A percentile compares a stretch with the other conserved stretches of the same genome.
Evolutionary conservation across 1,140 invertebrate species (phyloP).

Genomic region (Lordiphosa collinella): DNA sequence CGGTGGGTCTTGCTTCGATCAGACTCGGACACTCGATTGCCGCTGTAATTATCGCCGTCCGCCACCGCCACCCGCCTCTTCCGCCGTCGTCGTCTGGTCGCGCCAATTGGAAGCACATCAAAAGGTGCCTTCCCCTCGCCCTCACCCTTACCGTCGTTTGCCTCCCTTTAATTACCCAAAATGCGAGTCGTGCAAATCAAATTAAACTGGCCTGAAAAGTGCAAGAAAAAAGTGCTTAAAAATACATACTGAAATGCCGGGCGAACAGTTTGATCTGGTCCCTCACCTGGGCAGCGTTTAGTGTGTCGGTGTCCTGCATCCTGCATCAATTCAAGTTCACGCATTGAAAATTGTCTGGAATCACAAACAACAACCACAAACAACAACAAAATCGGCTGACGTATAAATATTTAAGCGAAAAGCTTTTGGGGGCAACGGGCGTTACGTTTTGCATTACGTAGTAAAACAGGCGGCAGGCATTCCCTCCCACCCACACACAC

Average conservation of each 20-base stretch:
- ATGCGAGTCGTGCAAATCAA: conserved; percentile 22
- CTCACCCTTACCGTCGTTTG: neutral
- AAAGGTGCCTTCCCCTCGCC: conserved; percentile 2
- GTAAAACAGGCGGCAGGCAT: conserved; percentile 48
- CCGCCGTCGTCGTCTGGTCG: neutral
- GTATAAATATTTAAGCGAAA: conserved; percentile 47
- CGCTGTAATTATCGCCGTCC: conserved; percentile 44
- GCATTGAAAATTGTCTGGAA: conserved; percentile 24
- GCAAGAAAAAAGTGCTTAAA: conserved; percentile 39
- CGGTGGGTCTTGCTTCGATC: conserved; percentile 75
- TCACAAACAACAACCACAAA: conserved; percentile 13
- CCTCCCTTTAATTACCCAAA: conserved; percentile 35
- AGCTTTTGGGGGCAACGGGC: conserved; percentile 18
- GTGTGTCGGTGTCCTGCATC: conserved; percentile 31
- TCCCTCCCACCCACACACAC: conserved; percentile 39
- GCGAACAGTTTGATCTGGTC: conserved; percentile 2
- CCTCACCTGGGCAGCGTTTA: neutral
- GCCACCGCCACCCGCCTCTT: neutral
- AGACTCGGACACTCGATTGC: conserved; percentile 47
- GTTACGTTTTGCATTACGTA: conserved; percentile 60
- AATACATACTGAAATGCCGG: conserved; percentile 3
- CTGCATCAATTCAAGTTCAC: conserved; percentile 42
- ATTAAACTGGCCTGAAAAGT: conserved; percentile 30
- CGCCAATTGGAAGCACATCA: conserved; percentile 1
- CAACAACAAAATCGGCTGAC: conserved; percentile 25